These are phyloP conservation scores for Cydia strobilella DNA, from an alignment of 1,140 invertebrate genomes.

Conservation along the genomic window DNA sequence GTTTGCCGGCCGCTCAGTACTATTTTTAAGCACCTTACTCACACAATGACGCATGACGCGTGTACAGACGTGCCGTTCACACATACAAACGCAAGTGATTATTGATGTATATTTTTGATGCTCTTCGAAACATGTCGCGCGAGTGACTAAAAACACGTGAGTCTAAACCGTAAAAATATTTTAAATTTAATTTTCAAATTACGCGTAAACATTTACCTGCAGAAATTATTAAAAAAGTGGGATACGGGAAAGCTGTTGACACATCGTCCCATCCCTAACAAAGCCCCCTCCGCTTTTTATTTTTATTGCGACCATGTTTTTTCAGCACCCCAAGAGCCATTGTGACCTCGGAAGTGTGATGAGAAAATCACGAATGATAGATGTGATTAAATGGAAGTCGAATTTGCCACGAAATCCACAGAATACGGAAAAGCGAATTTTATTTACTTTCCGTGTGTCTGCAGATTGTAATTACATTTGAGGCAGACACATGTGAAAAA, in stretches of 20 bases:
- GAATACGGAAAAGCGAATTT: background rate
- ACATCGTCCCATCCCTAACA: background rate
- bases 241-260: background rate
- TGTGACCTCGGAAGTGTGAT: constrained; percentile 32
- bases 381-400: constrained; percentile 28
- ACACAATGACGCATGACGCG: too few relatives aligned
- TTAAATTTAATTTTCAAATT: too few relatives aligned
- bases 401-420: background rate
- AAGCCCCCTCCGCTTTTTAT: constrained; percentile 22
- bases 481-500: background rate
- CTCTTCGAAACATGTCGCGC: too few relatives aligned
- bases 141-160: too few relatives aligned
- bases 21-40: too few relatives aligned
- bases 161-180: too few relatives aligned
- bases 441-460: background rate
- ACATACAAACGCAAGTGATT: too few relatives aligned
- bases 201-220: too few relatives aligned
- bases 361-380: constrained; percentile 23
- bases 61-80: too few relatives aligned
- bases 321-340: constrained; percentile 21
- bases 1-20: too few relatives aligned
- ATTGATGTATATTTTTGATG: too few relatives aligned
- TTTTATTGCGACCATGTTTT: constrained; percentile 31
- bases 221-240: too few relatives aligned
- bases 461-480: constrained; percentile 5